These are phyloP conservation scores for Megalops atlanticus DNA, from an alignment of 2,113 vertebrate genomes.

Conservation along the genomic window DNA sequence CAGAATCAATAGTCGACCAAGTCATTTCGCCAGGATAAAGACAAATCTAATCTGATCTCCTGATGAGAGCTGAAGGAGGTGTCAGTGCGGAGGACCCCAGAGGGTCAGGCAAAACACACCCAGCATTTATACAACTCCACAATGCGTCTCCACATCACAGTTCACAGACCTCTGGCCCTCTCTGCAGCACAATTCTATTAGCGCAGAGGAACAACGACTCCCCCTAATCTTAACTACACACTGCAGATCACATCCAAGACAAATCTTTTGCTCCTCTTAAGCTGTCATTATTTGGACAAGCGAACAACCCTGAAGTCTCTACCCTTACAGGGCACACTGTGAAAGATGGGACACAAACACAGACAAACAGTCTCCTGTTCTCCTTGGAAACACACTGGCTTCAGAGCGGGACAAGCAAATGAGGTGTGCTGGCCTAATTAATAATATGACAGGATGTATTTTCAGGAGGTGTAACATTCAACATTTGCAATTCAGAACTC, in stretches of 20 bases:
- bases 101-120: neutral
- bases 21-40: constrained; percentile 37
- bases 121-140: neutral
- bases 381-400: too few species aligned
- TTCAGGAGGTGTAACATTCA: too few species aligned
- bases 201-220: neutral
- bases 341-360: too few species aligned
- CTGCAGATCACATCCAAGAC: neutral
- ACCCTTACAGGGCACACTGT: too few species aligned
- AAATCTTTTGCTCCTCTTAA: too few species aligned
- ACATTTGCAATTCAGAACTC: too few species aligned
- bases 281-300: too few species aligned
- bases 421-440: too few species aligned
- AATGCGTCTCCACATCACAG: neutral
- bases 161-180: neutral
- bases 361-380: too few species aligned
- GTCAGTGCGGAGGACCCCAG: neutral
- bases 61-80: constrained; percentile 20
- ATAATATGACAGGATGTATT: too few species aligned
- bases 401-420: too few species aligned
- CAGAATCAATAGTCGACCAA: constrained; percentile 40
- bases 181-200: neutral
- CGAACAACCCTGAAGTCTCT: too few species aligned
- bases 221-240: neutral
- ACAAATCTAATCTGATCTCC: constrained; percentile 35